Evolutionary conservation across 2,888 invertebrate genomes (phyloP).

Genomic region (Ochlodes sylvanus): DNA sequence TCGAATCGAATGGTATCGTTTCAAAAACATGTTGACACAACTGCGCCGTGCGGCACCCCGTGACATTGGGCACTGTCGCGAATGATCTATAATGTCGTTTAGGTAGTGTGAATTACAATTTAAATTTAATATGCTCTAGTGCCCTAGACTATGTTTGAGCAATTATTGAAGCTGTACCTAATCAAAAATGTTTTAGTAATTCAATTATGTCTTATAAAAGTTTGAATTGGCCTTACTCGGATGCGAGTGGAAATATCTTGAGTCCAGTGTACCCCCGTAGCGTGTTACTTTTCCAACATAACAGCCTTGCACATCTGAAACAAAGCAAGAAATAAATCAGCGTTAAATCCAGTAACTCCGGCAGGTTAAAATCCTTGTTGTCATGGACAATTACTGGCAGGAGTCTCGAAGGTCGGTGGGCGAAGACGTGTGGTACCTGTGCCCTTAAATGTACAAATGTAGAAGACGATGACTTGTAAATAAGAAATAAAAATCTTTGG

Average conservation of each 20-base stretch:
- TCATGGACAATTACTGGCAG: too few species aligned
- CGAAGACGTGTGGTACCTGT: too few species aligned
- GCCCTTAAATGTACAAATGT: too few species aligned
- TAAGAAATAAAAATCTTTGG: too few species aligned
- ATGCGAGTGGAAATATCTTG: not conserved
- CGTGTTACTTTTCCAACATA: too few species aligned
- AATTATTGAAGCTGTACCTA: not conserved
- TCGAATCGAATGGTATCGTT: conserved; percentile 66
- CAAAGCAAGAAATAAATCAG: too few species aligned
- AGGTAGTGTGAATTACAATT: conserved; percentile 16
- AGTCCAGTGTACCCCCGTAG: too few species aligned
- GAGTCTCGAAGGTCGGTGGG: too few species aligned
- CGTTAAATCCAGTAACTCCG: too few species aligned
- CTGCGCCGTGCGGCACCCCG: conserved; percentile 52
- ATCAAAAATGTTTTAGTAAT: not conserved
- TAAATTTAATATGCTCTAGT: conserved; percentile 8
- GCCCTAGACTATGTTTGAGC: not conserved
- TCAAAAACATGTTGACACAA: conserved; percentile 81
- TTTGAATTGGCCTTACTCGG: not conserved
- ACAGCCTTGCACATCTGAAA: too few species aligned
- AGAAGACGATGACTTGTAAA: too few species aligned
- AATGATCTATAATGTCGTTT: conserved; percentile 27
- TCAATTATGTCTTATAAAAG: not conserved
- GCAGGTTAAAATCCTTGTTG: too few species aligned
- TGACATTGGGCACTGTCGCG: conserved; percentile 53